These are phyloP conservation scores for Apotomis betuletana DNA, from an alignment of 2,888 invertebrate species.

Conservation along the genomic window DNA sequence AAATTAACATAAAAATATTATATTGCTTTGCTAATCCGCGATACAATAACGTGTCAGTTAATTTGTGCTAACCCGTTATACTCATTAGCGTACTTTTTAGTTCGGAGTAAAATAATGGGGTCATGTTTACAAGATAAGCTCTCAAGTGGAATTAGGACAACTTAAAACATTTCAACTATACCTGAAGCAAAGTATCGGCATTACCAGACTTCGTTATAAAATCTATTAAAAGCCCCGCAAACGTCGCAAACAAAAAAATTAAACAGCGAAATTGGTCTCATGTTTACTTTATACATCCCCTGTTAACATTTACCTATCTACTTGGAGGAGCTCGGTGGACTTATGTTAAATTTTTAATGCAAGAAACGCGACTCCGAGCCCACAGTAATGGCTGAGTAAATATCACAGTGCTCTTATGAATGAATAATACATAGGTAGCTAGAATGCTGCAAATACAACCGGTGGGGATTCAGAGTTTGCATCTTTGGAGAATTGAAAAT, in stretches of 20 bases:
- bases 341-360: slow-evolving; percentile 73
- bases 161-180: no score
- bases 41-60: no score
- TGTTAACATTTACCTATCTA: slow-evolving; percentile 55
- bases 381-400: slow-evolving; percentile 77
- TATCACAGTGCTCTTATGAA: slow-evolving; percentile 76
- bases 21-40: no score
- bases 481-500: slow-evolving; percentile 47
- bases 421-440: slow-evolving; percentile 74
- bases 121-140: no score
- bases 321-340: slow-evolving; percentile 56
- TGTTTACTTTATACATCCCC: slow-evolving; percentile 53
- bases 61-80: no score
- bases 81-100: no score
- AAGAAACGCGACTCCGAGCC: slow-evolving; percentile 70
- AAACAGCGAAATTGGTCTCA: slow-evolving; percentile 44
- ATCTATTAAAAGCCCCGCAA: background rate
- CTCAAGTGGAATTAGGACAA: no score
- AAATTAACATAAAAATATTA: no score
- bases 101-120: no score
- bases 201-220: no score
- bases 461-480: slow-evolving; percentile 53
- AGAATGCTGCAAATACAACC: slow-evolving; percentile 63
- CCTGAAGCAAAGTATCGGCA: no score
- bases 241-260: slow-evolving; percentile 12